Evolutionary conservation across 2,888 invertebrate species (phyloP).

Genomic region (Protonemura montana): DNA sequence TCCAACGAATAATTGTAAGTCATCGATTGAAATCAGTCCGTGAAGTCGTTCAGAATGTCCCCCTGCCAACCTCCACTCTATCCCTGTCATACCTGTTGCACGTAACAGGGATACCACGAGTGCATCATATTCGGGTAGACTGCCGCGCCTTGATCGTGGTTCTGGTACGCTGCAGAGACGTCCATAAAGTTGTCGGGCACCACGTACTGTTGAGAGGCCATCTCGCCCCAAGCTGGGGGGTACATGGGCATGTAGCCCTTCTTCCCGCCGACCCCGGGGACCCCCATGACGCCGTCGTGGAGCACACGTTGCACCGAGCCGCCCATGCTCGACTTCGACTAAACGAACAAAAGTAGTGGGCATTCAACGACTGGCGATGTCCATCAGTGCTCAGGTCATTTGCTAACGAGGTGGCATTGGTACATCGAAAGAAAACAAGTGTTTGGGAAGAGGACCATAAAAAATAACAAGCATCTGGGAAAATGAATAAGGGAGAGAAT

Average conservation of each 20-base stretch:
- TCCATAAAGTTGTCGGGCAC: not conserved
- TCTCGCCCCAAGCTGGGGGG: not conserved
- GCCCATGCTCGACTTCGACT: not conserved
- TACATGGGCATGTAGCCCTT: not conserved
- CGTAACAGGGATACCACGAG: slow-evolving; percentile 13
- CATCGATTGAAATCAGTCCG: no score
- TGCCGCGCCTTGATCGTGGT: not conserved
- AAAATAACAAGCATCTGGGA: no score
- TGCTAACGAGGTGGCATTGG: no score
- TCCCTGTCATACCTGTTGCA: slow-evolving; percentile 14
- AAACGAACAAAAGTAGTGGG: not conserved
- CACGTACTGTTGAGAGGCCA: not conserved
- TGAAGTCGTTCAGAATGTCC: no score
- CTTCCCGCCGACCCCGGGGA: no score
- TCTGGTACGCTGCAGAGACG: not conserved
- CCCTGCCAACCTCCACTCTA: no score
- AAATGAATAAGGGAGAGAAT: no score
- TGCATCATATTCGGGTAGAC: not conserved
- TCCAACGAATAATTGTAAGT: no score
- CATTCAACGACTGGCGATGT: no score
- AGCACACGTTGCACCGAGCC: not conserved
- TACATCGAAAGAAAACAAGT: no score
- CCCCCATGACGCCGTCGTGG: not conserved
- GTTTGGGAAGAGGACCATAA: no score
- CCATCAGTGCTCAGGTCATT: no score